phyloP scores from a whole-genome alignment of 1,140 invertebrate genomes.

The Capitella teleta region DNA sequence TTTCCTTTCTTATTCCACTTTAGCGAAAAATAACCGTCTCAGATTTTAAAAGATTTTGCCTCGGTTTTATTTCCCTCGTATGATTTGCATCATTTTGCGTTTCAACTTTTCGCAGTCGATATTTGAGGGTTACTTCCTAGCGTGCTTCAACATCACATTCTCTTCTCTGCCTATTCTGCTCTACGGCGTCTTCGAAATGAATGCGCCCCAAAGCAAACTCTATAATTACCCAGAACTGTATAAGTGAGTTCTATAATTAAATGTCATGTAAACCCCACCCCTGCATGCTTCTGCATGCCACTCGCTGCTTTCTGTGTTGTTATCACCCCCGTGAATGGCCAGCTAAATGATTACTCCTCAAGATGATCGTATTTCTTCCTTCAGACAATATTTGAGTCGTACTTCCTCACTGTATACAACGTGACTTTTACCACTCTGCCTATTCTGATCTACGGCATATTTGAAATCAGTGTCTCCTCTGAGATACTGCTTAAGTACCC shows the following conservation, averaged over 20 bases:
- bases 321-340: not conserved
- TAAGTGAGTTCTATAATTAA: not conserved
- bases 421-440: conserved; percentile 37
- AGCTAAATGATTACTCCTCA: no score
- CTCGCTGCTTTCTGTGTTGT: not conserved
- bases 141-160: conserved; percentile 39
- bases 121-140: conserved; percentile 31
- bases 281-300: no score
- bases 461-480: conserved; percentile 70
- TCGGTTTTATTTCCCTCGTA: not conserved
- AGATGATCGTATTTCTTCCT: no score
- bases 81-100: not conserved
- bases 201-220: conserved; percentile 53
- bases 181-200: conserved; percentile 76
- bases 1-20: no score
- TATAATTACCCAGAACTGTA: conserved; percentile 1
- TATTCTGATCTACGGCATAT: conserved; percentile 55
- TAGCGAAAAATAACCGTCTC: no score
- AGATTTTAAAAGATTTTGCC: no score
- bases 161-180: conserved; percentile 37
- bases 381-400: conserved; percentile 36
- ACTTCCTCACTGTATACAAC: conserved; percentile 38
- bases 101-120: conserved; percentile 26
- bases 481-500: conserved; percentile 36
- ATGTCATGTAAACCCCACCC: no score